phyloP scores from a whole-genome alignment of 2,797 vertebrate species.

The Eospalax fontanierii region DNA sequence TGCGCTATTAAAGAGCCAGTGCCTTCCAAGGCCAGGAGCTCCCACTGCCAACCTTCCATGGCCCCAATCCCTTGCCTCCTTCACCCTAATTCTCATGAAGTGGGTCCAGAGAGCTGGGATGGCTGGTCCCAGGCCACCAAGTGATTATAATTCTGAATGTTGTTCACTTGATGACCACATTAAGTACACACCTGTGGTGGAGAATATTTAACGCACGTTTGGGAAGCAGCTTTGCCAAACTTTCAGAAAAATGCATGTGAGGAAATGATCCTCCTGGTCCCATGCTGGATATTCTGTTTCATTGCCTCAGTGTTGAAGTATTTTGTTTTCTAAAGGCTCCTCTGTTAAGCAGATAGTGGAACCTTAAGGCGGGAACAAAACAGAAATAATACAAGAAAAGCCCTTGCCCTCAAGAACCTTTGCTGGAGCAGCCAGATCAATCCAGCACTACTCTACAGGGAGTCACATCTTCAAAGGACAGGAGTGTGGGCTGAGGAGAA shows the following conservation, averaged over 20 bases:
- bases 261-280: conserved; percentile 40
- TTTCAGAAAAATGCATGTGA: conserved; percentile 46
- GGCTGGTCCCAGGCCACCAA: accelerated
- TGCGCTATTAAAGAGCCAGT: accelerated
- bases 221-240: conserved; percentile 69
- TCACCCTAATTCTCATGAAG: background rate
- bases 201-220: conserved; percentile 55
- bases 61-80: background rate
- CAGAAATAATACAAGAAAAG: background rate
- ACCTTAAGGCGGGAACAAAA: background rate
- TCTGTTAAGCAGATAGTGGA: background rate
- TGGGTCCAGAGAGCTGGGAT: background rate
- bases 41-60: accelerated
- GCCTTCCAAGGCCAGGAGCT: background rate
- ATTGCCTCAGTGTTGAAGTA: conserved; percentile 44
- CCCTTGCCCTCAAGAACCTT: too few species aligned
- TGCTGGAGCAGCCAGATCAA: accelerated
- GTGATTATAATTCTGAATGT: background rate
- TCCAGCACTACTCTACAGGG: accelerated
- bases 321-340: conserved; percentile 60
- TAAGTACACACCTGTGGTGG: conserved; percentile 58
- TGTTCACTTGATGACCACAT: background rate
- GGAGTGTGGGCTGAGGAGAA: background rate
- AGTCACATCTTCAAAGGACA: background rate
- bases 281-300: background rate